Conservation (phyloP, 37 sponge, comb jelly and placozoan genomes). For the Spongilla lacustris region DNA sequence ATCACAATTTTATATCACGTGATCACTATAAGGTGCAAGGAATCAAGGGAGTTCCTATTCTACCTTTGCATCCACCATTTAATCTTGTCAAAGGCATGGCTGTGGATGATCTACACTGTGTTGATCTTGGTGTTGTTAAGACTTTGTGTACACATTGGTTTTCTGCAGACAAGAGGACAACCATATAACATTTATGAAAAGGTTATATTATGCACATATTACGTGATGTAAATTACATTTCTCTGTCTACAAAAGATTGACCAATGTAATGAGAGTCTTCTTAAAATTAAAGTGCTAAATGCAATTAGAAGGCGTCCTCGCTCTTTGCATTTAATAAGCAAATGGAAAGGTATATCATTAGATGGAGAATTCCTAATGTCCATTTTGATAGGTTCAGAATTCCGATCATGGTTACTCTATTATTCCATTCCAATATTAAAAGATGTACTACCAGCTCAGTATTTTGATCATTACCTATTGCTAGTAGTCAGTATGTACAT, state of each 20-base stretch:
- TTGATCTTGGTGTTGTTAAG: not conserved
- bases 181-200: not conserved
- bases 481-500: slow-evolving; percentile 1
- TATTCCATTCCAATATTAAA: slow-evolving; percentile 1
- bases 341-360: not conserved
- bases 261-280: not conserved
- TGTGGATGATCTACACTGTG: not conserved
- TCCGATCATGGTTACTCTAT: not conserved
- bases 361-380: not conserved
- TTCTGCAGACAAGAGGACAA: slow-evolving; percentile 1
- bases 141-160: not conserved
- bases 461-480: slow-evolving; percentile 1
- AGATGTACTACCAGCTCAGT: not conserved
- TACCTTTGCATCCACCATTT: not conserved
- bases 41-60: slow-evolving; percentile 1
- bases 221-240: not conserved
- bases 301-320: slow-evolving; percentile 1
- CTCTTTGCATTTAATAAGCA: not conserved
- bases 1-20: not conserved
- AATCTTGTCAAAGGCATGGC: slow-evolving; percentile 1
- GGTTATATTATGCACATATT: not conserved
- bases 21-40: not conserved
- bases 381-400: slow-evolving; percentile 1
- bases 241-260: not conserved
- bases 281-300: not conserved